Evolutionary conservation across 2,113 vertebrate species (phyloP).

Genomic region (Oenanthe oenanthe): DNA sequence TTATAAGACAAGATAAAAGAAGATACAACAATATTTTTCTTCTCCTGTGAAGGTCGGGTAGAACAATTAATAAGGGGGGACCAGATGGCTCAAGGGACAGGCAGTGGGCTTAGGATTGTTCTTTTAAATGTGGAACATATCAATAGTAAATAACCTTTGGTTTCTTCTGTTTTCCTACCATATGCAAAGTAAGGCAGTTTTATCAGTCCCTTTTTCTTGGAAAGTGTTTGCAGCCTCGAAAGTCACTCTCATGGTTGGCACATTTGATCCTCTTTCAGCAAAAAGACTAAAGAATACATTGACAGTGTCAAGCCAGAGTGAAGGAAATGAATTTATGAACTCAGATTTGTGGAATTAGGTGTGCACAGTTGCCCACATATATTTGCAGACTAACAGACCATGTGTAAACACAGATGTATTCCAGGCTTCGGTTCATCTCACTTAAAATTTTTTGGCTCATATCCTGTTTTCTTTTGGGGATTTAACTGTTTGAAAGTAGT

Average conservation of each 20-base stretch:
- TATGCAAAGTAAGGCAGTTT: constrained; percentile 33
- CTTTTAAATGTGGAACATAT: constrained; percentile 7
- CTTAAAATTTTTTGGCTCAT: constrained; percentile 62
- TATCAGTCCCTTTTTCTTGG: neutral
- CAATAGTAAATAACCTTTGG: constrained; percentile 20
- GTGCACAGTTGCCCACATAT: constrained; percentile 69
- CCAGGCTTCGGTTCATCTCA: constrained; percentile 61
- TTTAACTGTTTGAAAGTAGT: constrained; percentile 44
- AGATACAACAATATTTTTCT: constrained; percentile 66
- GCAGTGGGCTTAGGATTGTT: constrained; percentile 11
- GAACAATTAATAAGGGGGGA: constrained; percentile 52
- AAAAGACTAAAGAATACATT: constrained; percentile 47
- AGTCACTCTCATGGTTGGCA: neutral
- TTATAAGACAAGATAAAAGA: constrained; percentile 66
- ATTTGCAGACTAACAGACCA: constrained; percentile 71
- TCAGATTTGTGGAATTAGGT: constrained; percentile 61
- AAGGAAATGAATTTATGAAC: constrained; percentile 47
- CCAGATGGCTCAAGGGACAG: constrained; percentile 29
- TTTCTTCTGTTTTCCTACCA: neutral
- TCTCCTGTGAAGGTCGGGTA: constrained; percentile 7
- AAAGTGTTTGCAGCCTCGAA: neutral
- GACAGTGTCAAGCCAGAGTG: constrained; percentile 46
- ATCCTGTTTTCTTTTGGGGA: constrained; percentile 55
- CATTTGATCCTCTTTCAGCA: constrained; percentile 29
- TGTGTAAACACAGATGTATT: constrained; percentile 70